Evolutionary conservation across 2,113 vertebrate species (phyloP).

Genomic region (Notothenia rossii): DNA sequence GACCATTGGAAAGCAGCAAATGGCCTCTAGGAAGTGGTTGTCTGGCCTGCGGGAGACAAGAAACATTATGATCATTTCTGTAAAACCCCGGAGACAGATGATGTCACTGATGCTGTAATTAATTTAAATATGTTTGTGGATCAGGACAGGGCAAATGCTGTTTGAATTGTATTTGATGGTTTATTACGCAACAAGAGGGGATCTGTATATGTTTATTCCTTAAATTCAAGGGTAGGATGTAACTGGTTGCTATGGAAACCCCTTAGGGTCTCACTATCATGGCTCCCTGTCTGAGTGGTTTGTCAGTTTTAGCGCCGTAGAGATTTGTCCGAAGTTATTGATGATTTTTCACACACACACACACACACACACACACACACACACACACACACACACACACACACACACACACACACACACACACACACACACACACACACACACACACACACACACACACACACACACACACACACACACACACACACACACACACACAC

Average conservation of each 20-base stretch:
- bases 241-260: conserved; percentile 63
- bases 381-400: no score
- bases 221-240: conserved; percentile 20
- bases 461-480: no score
- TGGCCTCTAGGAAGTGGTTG: conserved; percentile 99
- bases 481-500: no score
- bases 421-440: no score
- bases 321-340: conserved; percentile 32
- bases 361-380: no score
- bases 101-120: background rate
- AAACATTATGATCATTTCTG: conserved; percentile 42
- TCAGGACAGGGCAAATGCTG: background rate
- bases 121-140: conserved; percentile 7
- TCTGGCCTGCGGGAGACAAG: conserved; percentile 90
- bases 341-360: background rate
- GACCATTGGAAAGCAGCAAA: conserved; percentile 99
- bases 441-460: no score
- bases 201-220: background rate
- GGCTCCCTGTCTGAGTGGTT: conserved; percentile 7
- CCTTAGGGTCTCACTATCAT: background rate
- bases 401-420: no score
- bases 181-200: background rate
- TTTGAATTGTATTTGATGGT: conserved; percentile 14
- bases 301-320: conserved; percentile 12
- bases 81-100: conserved; percentile 14